Evolutionary conservation across 2,113 vertebrate species (phyloP), one percentile per base, ranked within the genome.

Genomic region (Calidris pugnax): DNA sequence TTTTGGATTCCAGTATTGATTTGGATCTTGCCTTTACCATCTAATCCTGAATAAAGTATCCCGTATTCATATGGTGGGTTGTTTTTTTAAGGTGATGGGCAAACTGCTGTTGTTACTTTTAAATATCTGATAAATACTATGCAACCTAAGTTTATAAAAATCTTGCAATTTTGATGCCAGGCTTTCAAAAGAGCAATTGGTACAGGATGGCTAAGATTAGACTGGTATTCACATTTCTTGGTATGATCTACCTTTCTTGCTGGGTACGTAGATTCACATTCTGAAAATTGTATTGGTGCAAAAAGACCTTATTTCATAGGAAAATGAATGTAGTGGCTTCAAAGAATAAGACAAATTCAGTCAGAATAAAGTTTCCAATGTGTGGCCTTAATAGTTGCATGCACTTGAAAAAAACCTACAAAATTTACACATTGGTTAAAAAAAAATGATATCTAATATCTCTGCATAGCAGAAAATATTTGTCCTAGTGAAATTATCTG

Each of bases 31-130:
- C 8, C 12, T 87, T 78, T 85, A 41, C 10, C 32, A 50, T 39
- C 26, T 56, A 43, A 85, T 55, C 33, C 60, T 78, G 20, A 22
- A 69, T 63, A 84, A 87, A 94, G 24, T 43, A 37, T 55, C 7
- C 21, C 9, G 7, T 56, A 1, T n/a, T 74, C 4, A 28, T 68
- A 15, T 0, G 3, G 2, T 73, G 26, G 1, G 1, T 0, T 8
- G 12, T 53, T 53, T 77, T 69, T 89, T 41, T 74, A 53, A 60
- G 32, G 33, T 41, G 28, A 21, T 12, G 22, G 27, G 6, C 9
- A 75, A 82, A 56, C 4, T 85, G 23, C 15, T 72, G 30, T 8
- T 93, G 19, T 35, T 50, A 87, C 68, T 73, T 94, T 78, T 19
- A 50, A 64, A 45, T 10, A 55, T 22, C 4, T 13, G 19, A 69